Evolutionary conservation across 2,888 invertebrate genomes (phyloP).

Genomic region (Micropterix aruncella): DNA sequence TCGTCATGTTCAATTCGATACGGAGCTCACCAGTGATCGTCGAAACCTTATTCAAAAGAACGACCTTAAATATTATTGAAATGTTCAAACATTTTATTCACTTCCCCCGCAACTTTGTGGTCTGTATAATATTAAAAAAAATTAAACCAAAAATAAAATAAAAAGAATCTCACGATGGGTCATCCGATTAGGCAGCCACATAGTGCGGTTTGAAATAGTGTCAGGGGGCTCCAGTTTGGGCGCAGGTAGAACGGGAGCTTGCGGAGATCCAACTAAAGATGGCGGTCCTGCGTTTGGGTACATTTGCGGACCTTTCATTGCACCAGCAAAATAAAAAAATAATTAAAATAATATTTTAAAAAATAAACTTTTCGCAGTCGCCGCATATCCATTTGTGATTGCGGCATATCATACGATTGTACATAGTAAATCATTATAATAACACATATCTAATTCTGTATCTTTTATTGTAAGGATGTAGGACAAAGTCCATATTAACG

Average conservation of each 20-base stretch:
- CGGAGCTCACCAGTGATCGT: too few relatives aligned
- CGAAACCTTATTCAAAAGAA: too few relatives aligned
- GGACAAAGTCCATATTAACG: too few relatives aligned
- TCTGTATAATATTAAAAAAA: conserved; percentile 6
- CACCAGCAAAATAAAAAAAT: conserved; percentile 8
- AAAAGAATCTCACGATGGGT: conserved; percentile 48
- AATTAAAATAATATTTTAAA: conserved; percentile 5
- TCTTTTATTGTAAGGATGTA: too few relatives aligned
- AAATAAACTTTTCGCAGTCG: conserved; percentile 14
- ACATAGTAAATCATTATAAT: too few relatives aligned
- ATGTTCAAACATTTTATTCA: too few relatives aligned
- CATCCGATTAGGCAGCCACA: conserved; percentile 52
- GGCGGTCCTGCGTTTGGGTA: conserved; percentile 21
- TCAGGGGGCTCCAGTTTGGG: conserved; percentile 46
- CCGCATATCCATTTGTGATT: conserved; percentile 28
- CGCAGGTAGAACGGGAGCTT: conserved; percentile 28
- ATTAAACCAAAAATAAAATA: conserved; percentile 10
- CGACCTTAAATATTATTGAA: too few relatives aligned
- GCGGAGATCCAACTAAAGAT: conserved; percentile 29
- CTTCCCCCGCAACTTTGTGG: too few relatives aligned
- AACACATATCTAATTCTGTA: too few relatives aligned
- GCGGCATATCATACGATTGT: too few relatives aligned
- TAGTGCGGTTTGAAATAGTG: conserved; percentile 36
- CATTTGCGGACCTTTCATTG: conserved; percentile 23
- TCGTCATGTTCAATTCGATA: too few relatives aligned